Evolutionary conservation across 2,888 invertebrate species (phyloP), one percentile per base, ranked within the genome.

Genomic region (Clepsis dumicolana): DNA sequence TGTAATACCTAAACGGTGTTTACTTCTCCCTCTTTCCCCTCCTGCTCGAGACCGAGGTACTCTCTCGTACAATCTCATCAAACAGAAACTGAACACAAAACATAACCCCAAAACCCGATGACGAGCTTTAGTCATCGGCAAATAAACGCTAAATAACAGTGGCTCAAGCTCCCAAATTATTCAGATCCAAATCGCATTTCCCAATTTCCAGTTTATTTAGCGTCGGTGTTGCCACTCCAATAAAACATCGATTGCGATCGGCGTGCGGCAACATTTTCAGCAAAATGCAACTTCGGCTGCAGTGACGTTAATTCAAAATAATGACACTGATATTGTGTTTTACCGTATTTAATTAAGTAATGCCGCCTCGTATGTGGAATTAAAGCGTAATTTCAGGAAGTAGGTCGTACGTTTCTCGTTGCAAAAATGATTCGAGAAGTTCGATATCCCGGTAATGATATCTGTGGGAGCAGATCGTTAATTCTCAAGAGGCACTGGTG

Each of bases 181-280:
- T 25, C 59, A 25, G 38, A 59, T 59, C 25, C 4, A 57, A 57
- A 41, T 59, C 25, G 4, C 41, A 57, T 57, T 54, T 32, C 35
- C 54, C 57, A 16, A 59, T 59, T 59, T 59, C 25, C 38, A 41
- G 59, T 41, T 59, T 41, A 59, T 59, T 41, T 14, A 56, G 56
- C 35, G 21, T 1, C 38, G 21, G 41, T 59, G 38, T 41, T 41
- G 57, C 57, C 35, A 56, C 24, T 32, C 35, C 57, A 24, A 59
- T 59, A 16, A 41, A 57, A 57, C 57, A 24, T 57, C 21, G 38
- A 59, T 59, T 25, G 41, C 25, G 25, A 25, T 59, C 41, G 38
- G 41, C 41, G n/a, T 16, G 16, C 16, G 41, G 38, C 38, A 57
- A 38, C 57, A 38, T 57, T 14, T 56, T 38, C 24, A 10, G 32